Conservation (phyloP, 92 coral and sea anemone genomes). For the Desmophyllum pertusum region DNA sequence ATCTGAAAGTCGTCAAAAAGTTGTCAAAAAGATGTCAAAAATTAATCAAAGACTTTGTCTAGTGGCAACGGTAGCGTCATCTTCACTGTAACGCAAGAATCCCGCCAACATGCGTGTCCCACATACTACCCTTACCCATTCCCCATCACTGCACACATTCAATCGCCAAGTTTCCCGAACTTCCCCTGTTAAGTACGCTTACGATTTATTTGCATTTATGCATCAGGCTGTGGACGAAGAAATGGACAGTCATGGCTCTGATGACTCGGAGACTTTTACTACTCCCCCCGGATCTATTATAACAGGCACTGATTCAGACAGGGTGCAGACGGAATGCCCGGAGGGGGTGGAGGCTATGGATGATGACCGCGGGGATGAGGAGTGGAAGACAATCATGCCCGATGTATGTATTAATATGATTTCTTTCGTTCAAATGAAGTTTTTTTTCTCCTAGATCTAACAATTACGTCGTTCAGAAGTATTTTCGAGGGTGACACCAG, state of each 20-base stretch:
- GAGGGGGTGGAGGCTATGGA: constrained; percentile 64
- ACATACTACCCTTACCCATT: background rate
- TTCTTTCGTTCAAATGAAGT: background rate
- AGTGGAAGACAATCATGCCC: constrained; percentile 93
- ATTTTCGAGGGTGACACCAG: no score
- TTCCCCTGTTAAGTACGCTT: background rate
- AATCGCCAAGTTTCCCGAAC: no score
- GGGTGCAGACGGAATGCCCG: constrained; percentile 36
- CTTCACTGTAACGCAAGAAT: no score
- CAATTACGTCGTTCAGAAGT: background rate
- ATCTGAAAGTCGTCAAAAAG: no score
- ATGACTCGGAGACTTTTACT: constrained; percentile 77
- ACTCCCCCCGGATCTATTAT: constrained; percentile 86
- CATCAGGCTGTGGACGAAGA: constrained; percentile 63
- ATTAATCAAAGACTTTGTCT: no score
- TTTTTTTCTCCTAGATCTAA: background rate
- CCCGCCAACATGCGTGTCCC: no score
- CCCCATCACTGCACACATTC: background rate
- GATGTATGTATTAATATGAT: constrained; percentile 50
- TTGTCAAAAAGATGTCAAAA: no score
- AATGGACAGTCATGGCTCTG: constrained; percentile 73
- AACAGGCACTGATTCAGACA: constrained; percentile 49
- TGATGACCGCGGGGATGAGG: constrained; percentile 59
- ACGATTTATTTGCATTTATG: background rate
- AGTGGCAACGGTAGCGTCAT: no score